Evolutionary conservation across 2,888 invertebrate genomes (phyloP), one percentile per base, ranked within the genome.

Genomic region (Trimorus sp.): DNA sequence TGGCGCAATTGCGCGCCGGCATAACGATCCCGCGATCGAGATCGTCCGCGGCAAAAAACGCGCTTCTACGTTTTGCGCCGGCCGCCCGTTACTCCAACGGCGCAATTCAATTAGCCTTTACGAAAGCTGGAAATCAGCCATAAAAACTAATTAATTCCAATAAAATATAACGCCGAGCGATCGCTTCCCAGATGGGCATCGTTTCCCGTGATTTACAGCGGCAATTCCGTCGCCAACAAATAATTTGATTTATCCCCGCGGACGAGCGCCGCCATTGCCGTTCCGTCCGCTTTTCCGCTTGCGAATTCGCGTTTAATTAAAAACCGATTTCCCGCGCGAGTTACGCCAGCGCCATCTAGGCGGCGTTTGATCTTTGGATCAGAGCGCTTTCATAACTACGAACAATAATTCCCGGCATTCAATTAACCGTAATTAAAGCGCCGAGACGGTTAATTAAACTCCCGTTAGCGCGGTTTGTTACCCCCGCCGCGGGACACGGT

Each of bases 171-270:
- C 26, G 26, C 26, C 26, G 26, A 4, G 2, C 26, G 26, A 26
- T 38, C 38, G 11, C 49, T 62, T 62, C 54, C 14, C 48, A 54
- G 63, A 56, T 48, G 56, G 26, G 37, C 59, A 56, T 56, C 48
- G 48, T 38, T 63, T 14, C 45, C n/a, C 1, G 14, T 48, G 63
- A 73, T 63, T 73, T 62, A 73, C 16, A 16, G 26, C 73, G 53
- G 51, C 60, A 63, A 40, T 65, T 48, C 26, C 9, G 38, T 40
- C 51, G 14, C 16, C 63, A 63, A 42, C 74, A 59, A 63, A 73
- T 73, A 48, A 49, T 59, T 58, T 74, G 65, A 74, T 74, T 74
- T 74, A 74, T 73, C 58, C 36, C 5, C 15, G 7, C 40, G 49
- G 7, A 1, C 42, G 65, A 74, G 56, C 15, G 12, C 45, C 59